A percentile compares a stretch with the other conserved stretches of the same genome.
phyloP scores from a whole-genome alignment of 2,888 invertebrate genomes.

The Plagodis dolabraria region DNA sequence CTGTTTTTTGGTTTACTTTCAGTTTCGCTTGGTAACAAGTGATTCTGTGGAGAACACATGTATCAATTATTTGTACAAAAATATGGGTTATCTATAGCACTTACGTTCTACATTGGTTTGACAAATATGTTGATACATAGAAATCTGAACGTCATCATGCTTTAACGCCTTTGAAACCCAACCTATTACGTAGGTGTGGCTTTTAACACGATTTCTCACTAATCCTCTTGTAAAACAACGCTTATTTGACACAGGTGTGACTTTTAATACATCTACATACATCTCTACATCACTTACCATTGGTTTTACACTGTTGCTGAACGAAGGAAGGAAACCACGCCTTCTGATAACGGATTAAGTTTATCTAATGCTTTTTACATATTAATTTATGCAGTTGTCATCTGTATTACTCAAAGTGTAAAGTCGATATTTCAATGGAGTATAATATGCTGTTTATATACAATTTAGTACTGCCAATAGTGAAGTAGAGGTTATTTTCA shows the following conservation, averaged over 20 bases:
- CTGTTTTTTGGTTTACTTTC: too few relatives aligned
- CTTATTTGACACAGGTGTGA: constrained; percentile 36
- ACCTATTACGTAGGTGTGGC: constrained; percentile 37
- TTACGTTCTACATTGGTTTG: too few relatives aligned
- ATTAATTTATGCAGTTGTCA: constrained; percentile 25
- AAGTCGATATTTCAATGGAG: constrained; percentile 34
- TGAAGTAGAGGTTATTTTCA: constrained; percentile 9
- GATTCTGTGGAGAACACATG: too few relatives aligned
- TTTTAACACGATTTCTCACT: constrained; percentile 37
- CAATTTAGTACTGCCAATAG: constrained; percentile 35
- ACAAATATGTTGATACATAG: too few relatives aligned
- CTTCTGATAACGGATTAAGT: constrained; percentile 10
- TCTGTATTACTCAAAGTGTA: constrained; percentile 36
- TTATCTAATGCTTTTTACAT: constrained; percentile 5
- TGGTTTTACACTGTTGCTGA: constrained; percentile 3
- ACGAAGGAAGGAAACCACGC: constrained; percentile 18
- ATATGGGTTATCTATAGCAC: too few relatives aligned
- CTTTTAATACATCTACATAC: constrained; percentile 22
- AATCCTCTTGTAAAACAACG: constrained; percentile 33
- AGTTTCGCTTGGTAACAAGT: too few relatives aligned
- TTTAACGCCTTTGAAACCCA: constrained; percentile 5
- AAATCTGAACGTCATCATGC: constrained; percentile 3
- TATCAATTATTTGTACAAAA: too few relatives aligned
- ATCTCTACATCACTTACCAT: constrained; percentile 9
- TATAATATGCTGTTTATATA: constrained; percentile 25